Percentiles rank a stretch among this genome's conserved stretches.
Conservation (phyloP, 2,888 invertebrate species). For the Mayetiola destructor region DNA sequence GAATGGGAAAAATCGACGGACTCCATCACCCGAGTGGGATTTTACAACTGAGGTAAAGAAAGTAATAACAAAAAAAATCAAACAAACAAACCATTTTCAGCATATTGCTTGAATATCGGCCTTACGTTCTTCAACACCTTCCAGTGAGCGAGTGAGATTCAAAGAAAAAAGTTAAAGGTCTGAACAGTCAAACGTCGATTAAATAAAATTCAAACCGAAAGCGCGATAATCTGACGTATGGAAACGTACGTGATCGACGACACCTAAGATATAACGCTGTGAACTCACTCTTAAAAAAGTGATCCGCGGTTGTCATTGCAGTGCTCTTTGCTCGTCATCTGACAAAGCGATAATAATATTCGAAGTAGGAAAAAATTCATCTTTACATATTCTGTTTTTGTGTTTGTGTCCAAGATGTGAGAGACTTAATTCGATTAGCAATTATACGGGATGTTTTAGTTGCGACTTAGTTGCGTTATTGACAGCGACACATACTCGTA, state of each 20-base stretch:
- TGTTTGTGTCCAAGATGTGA: neutral
- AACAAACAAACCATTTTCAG: too few species aligned
- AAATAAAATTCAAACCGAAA: neutral
- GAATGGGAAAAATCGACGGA: slow-evolving; percentile 25
- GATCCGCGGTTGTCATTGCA: slow-evolving; percentile 1
- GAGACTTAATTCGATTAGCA: slow-evolving; percentile 2
- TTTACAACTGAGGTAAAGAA: slow-evolving; percentile 30
- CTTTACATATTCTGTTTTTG: neutral
- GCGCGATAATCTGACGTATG: neutral
- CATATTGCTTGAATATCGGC: neutral
- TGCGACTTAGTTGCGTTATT: neutral
- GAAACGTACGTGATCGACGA: neutral
- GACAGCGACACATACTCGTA: neutral
- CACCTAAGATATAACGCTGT: neutral
- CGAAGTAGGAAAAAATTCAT: too few species aligned
- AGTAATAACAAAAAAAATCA: neutral
- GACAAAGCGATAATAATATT: neutral
- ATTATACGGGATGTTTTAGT: slow-evolving; percentile 4
- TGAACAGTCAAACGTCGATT: neutral
- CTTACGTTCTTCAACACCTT: neutral
- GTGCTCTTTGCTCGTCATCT: neutral
- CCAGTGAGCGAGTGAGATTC: neutral
- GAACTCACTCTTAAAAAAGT: slow-evolving; percentile 9
- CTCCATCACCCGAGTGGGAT: slow-evolving; percentile 37
- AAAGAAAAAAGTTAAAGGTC: neutral